These are phyloP conservation scores for Holocentrus rufus DNA, from an alignment of 2,797 vertebrate species.

Conservation along the genomic window DNA sequence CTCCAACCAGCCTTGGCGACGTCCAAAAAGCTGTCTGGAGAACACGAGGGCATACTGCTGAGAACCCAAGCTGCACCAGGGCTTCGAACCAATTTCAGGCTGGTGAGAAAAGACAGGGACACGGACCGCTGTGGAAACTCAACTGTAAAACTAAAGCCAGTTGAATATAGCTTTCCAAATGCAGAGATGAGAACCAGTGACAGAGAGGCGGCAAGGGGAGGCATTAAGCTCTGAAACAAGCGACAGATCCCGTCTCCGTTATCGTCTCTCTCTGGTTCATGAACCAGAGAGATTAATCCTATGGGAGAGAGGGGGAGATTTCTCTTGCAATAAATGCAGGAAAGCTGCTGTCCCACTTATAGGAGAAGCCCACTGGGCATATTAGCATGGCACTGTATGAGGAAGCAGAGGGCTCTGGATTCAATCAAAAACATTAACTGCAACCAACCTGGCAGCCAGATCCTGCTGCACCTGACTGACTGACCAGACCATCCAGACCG, in stretches of 20 bases:
- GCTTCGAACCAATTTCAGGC: constrained; percentile 15
- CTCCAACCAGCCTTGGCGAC: constrained; percentile 40
- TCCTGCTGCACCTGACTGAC: constrained; percentile 57
- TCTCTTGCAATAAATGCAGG: constrained; percentile 49
- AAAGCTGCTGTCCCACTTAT: constrained; percentile 58
- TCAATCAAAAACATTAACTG: constrained; percentile 72
- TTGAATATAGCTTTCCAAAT: constrained; percentile 11
- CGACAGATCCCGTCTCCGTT: constrained; percentile 32
- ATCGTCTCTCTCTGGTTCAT: constrained; percentile 43
- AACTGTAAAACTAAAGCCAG: constrained; percentile 7
- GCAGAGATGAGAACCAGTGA: constrained; percentile 7
- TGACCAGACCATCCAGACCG: constrained; percentile 27
- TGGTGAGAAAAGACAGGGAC: constrained; percentile 37
- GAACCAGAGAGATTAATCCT: constrained; percentile 55
- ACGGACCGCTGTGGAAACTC: constrained; percentile 28
- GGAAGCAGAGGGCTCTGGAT: constrained; percentile 66
- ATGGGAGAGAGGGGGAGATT: constrained; percentile 32
- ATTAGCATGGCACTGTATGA: constrained; percentile 53
- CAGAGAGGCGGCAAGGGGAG: background rate
- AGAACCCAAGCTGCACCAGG: constrained; percentile 32
- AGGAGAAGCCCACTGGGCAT: constrained; percentile 51
- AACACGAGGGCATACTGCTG: constrained; percentile 16
- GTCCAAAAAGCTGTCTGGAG: constrained; percentile 46
- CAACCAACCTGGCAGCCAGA: constrained; percentile 63
- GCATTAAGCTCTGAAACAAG: constrained; percentile 34